Conservation (phyloP, 2,113 vertebrate species). For the Chloropsis hardwickii region DNA sequence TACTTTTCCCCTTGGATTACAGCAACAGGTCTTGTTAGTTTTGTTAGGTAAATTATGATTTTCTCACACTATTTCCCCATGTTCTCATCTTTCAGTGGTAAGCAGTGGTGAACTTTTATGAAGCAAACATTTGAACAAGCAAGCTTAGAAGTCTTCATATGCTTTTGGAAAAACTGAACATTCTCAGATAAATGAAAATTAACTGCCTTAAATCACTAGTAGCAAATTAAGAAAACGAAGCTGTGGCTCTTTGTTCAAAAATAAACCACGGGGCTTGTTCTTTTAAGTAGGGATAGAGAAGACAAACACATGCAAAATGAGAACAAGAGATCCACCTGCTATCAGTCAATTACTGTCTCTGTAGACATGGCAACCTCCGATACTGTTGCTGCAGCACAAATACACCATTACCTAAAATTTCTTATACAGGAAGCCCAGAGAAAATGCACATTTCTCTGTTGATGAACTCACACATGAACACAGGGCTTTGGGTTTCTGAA, state of each 20-base stretch:
- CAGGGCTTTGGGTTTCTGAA: rapidly evolving
- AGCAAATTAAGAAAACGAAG: neutral
- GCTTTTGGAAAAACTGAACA: neutral
- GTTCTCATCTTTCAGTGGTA: neutral
- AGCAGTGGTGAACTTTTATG: neutral
- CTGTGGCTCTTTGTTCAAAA: neutral
- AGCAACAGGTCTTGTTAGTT: neutral
- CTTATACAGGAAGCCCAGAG: neutral
- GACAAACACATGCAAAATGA: neutral
- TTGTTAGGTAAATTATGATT: neutral
- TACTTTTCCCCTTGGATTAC: neutral
- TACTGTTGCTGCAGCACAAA: neutral
- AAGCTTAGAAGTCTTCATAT: neutral
- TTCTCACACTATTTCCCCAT: neutral
- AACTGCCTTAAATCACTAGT: neutral
- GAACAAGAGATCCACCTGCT: neutral
- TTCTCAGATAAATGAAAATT: neutral
- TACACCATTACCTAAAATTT: neutral
- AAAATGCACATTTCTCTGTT: neutral
- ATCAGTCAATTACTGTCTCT: neutral
- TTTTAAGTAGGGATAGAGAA: neutral
- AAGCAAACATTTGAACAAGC: neutral
- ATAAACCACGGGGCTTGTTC: neutral
- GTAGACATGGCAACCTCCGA: neutral
- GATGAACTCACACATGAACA: neutral